Conservation (phyloP, 2,113 vertebrate genomes). For the Hystrix brachyura region DNA sequence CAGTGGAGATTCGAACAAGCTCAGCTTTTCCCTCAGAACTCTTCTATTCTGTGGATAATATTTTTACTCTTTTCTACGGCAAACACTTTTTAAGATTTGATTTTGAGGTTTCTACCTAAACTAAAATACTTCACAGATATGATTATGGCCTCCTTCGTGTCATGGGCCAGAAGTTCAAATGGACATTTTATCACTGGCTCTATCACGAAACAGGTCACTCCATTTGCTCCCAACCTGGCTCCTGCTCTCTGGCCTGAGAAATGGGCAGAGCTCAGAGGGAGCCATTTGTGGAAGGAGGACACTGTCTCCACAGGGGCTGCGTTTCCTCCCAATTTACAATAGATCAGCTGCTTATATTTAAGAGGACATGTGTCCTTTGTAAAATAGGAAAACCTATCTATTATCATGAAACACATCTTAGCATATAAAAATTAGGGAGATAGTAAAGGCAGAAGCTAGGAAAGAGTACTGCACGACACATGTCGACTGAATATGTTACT, state of each 20-base stretch:
- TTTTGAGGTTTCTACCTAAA: background rate
- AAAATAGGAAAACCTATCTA: background rate
- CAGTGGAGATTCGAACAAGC: fast-evolving
- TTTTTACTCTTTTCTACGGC: too few relatives aligned
- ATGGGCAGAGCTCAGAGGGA: too few relatives aligned
- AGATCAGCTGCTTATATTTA: too few relatives aligned
- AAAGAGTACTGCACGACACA: fast-evolving
- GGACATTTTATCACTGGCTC: background rate
- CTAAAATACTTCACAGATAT: background rate
- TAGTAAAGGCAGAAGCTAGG: background rate
- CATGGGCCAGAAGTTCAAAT: background rate
- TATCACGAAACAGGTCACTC: background rate
- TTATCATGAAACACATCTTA: background rate
- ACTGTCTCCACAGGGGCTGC: fast-evolving
- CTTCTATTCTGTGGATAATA: background rate
- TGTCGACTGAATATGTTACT: fast-evolving
- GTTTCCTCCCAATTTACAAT: background rate
- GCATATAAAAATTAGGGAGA: background rate
- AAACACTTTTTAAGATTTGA: fast-evolving
- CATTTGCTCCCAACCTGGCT: background rate
- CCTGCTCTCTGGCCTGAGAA: background rate
- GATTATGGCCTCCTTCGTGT: background rate
- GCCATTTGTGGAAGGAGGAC: fast-evolving
- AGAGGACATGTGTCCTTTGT: fast-evolving
- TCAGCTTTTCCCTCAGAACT: background rate